Percentiles rank a stretch among this genome's conserved stretches.
Conservation (phyloP, 2,797 vertebrate genomes). For the Ceyx erithaca region DNA sequence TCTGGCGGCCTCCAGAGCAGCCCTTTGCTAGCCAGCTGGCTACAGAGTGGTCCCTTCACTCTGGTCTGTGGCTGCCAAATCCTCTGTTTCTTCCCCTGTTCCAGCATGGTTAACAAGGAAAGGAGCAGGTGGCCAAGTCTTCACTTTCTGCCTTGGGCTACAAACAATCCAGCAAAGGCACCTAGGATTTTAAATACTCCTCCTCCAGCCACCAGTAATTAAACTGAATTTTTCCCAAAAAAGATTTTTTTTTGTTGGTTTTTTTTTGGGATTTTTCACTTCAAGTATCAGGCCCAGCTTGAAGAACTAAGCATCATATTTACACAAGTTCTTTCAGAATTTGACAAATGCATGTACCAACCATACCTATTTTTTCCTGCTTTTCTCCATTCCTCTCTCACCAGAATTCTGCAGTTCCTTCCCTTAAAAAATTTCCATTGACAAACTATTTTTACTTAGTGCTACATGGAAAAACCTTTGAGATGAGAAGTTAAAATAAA, state of each 20-base stretch:
- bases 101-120: not conserved
- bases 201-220: not conserved
- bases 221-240: not conserved
- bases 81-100: not conserved
- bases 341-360: not conserved
- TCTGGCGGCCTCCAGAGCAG: not conserved
- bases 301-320: not conserved
- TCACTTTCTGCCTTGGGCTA: not conserved
- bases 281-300: not conserved
- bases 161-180: not conserved
- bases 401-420: not conserved
- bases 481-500: not conserved
- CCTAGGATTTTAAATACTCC: not conserved
- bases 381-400: not conserved
- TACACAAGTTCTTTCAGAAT: not conserved
- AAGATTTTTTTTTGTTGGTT: not conserved
- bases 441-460: not conserved
- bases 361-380: not conserved
- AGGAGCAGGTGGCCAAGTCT: not conserved
- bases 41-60: not conserved
- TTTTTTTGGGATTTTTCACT: not conserved
- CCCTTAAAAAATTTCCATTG: not conserved
- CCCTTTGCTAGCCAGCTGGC: not conserved
- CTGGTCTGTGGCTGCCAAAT: not conserved
- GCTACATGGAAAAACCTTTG: not conserved